A percentile compares a stretch with the other conserved stretches of the same genome.
These are phyloP conservation scores for Danionella dracula DNA, from an alignment of 2,797 vertebrate species.

Conservation along the genomic window DNA sequence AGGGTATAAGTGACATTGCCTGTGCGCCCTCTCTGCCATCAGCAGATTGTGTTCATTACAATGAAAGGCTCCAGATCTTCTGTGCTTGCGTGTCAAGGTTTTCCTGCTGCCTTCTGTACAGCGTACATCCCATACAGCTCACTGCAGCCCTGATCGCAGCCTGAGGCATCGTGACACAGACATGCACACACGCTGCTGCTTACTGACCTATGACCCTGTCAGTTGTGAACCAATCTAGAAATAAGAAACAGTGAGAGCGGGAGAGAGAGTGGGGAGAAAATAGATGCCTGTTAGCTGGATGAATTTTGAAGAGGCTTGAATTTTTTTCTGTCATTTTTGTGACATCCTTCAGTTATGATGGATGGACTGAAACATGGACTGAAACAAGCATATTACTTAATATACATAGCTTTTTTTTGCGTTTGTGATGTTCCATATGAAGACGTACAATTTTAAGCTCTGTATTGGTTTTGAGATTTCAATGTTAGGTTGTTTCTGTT, in stretches of 20 bases:
- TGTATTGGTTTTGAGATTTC: too few relatives aligned
- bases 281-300: slow-evolving; percentile 2
- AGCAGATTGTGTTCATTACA: slow-evolving; percentile 6
- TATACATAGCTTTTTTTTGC: too few relatives aligned
- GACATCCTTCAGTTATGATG: not conserved
- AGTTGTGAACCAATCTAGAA: slow-evolving; percentile 36
- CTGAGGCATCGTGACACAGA: slow-evolving; percentile 20
- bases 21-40: not conserved
- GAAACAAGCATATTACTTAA: slow-evolving; percentile 32
- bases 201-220: slow-evolving; percentile 40
- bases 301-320: not conserved
- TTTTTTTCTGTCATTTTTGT: not conserved
- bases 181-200: slow-evolving; percentile 17
- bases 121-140: slow-evolving; percentile 7
- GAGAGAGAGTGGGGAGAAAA: too few relatives aligned
- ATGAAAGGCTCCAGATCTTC: slow-evolving; percentile 27
- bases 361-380: not conserved
- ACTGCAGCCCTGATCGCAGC: slow-evolving; percentile 23
- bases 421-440: too few relatives aligned
- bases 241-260: not conserved
- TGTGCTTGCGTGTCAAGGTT: slow-evolving; percentile 2
- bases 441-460: too few relatives aligned
- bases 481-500: too few relatives aligned
- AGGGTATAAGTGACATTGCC: not conserved
- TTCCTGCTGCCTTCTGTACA: slow-evolving; percentile 5